Conservation (phyloP, 2,888 invertebrate genomes). For the Phlogophora meticulosa region DNA sequence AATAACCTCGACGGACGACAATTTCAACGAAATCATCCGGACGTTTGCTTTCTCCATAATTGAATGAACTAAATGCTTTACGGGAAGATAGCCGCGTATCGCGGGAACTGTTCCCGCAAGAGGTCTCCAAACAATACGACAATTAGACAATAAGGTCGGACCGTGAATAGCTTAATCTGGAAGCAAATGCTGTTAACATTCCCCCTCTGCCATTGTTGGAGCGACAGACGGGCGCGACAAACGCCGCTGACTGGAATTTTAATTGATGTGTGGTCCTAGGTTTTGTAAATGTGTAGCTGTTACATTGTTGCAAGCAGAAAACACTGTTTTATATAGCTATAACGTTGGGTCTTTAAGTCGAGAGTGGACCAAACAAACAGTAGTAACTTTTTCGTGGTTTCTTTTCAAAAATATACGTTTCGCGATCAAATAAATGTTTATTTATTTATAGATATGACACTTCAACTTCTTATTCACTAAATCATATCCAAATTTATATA, state of each 20-base stretch:
- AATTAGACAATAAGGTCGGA: slow-evolving; percentile 84
- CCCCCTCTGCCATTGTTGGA: slow-evolving; percentile 62
- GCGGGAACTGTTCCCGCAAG: slow-evolving; percentile 60
- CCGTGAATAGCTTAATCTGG: slow-evolving; percentile 83
- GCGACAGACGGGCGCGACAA: slow-evolving; percentile 67
- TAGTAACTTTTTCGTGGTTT: too few relatives aligned
- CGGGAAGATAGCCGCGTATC: slow-evolving; percentile 53
- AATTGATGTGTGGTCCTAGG: slow-evolving; percentile 23
- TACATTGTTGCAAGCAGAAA: neutral
- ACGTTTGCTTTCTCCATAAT: slow-evolving; percentile 50
- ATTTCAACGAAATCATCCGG: slow-evolving; percentile 36
- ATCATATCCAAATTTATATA: too few relatives aligned
- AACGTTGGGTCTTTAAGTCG: too few relatives aligned
- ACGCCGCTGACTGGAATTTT: slow-evolving; percentile 45
- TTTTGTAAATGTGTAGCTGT: neutral
- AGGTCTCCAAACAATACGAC: slow-evolving; percentile 83
- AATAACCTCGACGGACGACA: slow-evolving; percentile 33
- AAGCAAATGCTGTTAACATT: slow-evolving; percentile 78
- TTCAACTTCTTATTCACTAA: too few relatives aligned
- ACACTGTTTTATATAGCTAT: neutral
- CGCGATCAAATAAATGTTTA: too few relatives aligned
- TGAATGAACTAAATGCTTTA: slow-evolving; percentile 63
- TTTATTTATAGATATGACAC: too few relatives aligned
- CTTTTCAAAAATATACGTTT: too few relatives aligned
- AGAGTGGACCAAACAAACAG: too few relatives aligned